These are phyloP conservation scores for Cydia strobilella DNA, from an alignment of 1,140 invertebrate genomes.

Conservation along the genomic window DNA sequence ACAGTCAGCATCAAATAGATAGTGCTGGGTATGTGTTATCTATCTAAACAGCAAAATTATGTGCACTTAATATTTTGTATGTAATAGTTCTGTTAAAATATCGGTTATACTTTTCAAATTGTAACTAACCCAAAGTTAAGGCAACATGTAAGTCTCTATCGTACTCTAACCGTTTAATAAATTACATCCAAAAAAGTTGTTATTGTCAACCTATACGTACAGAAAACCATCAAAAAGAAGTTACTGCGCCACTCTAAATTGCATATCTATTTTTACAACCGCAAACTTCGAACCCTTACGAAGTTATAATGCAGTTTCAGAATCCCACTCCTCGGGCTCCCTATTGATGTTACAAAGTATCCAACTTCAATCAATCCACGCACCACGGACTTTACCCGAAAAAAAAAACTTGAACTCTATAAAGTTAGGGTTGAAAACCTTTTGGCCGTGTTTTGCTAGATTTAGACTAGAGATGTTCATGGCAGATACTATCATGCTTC, in stretches of 20 bases:
- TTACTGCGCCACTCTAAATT: neutral
- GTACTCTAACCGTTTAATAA: no score
- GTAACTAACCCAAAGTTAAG: neutral
- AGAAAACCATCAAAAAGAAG: neutral
- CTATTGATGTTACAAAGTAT: conserved; percentile 24
- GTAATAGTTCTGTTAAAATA: no score
- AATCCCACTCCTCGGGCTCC: conserved; percentile 22
- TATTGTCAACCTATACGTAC: neutral
- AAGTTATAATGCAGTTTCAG: conserved; percentile 29
- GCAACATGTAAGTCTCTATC: no score
- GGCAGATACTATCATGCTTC: conserved; percentile 14
- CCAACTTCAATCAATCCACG: conserved; percentile 29
- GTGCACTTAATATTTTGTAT: no score
- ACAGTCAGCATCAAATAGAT: no score
- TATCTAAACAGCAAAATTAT: no score
- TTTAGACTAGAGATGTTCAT: neutral
- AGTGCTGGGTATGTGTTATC: no score
- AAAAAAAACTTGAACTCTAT: neutral
- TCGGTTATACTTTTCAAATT: no score
- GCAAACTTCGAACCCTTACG: neutral
- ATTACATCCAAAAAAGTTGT: neutral
- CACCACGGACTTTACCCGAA: neutral
- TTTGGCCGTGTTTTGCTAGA: neutral
- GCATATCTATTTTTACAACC: conserved; percentile 9
- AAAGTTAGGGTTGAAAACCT: neutral